These are phyloP conservation scores for Macropodus opercularis DNA, from an alignment of 2,797 vertebrate genomes.

Conservation along the genomic window DNA sequence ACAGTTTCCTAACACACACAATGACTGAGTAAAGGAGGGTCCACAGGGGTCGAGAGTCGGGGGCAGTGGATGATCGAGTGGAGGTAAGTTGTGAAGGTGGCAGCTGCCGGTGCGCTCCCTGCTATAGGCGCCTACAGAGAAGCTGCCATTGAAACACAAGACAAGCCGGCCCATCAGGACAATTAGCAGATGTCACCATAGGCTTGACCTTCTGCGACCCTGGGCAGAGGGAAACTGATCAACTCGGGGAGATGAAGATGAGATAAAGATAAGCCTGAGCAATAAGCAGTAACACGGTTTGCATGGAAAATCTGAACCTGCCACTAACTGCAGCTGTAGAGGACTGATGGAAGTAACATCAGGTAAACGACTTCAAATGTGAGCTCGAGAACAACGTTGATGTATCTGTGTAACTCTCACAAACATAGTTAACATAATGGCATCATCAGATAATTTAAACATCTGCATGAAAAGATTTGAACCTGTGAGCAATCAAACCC, in stretches of 20 bases:
- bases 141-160: slow-evolving; percentile 47
- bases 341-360: too few species aligned
- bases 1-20: slow-evolving; percentile 26
- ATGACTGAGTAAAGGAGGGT: background rate
- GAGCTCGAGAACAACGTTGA: too few species aligned
- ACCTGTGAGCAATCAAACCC: background rate
- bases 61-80: slow-evolving; percentile 58
- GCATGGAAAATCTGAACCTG: too few species aligned
- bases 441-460: too few species aligned
- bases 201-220: slow-evolving; percentile 79
- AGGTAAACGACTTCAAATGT: too few species aligned
- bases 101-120: slow-evolving; percentile 64
- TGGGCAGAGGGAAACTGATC: slow-evolving; percentile 2
- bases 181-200: slow-evolving; percentile 82
- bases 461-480: too few species aligned
- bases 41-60: background rate
- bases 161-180: slow-evolving; percentile 72
- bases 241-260: background rate
- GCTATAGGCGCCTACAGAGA: slow-evolving; percentile 63
- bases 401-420: too few species aligned
- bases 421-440: too few species aligned
- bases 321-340: too few species aligned
- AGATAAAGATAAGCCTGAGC: background rate
- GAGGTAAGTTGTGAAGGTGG: slow-evolving; percentile 46
- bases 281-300: background rate